These are phyloP conservation scores for Lethocerus indicus DNA, from an alignment of 1,140 invertebrate genomes.

Conservation along the genomic window DNA sequence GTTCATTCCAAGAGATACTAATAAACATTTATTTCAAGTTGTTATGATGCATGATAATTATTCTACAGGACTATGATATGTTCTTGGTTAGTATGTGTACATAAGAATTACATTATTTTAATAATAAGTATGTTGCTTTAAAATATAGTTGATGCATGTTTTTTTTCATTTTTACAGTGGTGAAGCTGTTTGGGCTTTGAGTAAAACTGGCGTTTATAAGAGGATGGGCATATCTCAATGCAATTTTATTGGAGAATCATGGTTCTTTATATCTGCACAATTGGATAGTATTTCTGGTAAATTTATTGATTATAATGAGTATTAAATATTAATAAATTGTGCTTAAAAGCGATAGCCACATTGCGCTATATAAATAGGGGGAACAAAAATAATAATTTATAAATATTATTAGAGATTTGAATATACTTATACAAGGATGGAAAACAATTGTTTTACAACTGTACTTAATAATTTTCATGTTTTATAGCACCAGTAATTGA, in stretches of 20 bases:
- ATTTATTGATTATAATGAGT: constrained; percentile 4
- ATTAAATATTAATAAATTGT: not conserved
- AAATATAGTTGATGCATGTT: not conserved
- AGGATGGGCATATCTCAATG: constrained; percentile 29
- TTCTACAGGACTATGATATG: not conserved
- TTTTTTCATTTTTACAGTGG: constrained; percentile 21
- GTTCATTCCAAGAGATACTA: not conserved
- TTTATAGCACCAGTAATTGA: constrained; percentile 17
- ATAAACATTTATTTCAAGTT: not conserved
- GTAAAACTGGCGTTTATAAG: constrained; percentile 28
- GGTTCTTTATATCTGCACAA: constrained; percentile 32
- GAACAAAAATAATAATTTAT: not conserved
- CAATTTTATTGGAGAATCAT: constrained; percentile 34
- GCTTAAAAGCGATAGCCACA: not conserved
- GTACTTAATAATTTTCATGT: not conserved
- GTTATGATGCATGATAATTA: not conserved
- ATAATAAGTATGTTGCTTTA: not conserved
- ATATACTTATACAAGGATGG: not conserved
- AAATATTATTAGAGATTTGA: not conserved
- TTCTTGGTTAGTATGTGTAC: not conserved
- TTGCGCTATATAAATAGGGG: not conserved
- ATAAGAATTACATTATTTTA: not conserved
- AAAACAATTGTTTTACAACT: not conserved
- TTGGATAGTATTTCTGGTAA: constrained; percentile 29
- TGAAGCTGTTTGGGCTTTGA: constrained; percentile 31